Percentiles rank a stretch among this genome's conserved stretches.
phyloP scores from a whole-genome alignment of 2,113 vertebrate genomes.

The Pelvicachromis taeniatus region DNA sequence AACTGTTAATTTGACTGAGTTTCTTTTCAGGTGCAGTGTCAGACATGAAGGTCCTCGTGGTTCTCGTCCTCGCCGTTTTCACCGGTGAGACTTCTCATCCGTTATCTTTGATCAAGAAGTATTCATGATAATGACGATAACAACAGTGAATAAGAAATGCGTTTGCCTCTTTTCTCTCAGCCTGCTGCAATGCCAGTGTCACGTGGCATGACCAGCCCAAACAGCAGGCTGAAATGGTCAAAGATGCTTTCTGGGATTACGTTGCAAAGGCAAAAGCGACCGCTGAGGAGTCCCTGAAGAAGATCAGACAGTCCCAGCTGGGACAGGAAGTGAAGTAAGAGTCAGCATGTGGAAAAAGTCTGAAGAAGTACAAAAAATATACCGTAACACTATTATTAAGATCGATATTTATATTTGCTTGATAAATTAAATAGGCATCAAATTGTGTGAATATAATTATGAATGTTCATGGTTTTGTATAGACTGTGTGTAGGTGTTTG shows the following conservation, averaged over 20 bases:
- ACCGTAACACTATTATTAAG: not conserved
- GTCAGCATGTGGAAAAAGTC: not conserved
- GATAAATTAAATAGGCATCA: too few relatives aligned
- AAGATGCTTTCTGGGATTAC: conserved; percentile 67
- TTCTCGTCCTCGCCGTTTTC: conserved; percentile 42
- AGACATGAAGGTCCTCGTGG: conserved; percentile 59
- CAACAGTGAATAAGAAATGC: not conserved
- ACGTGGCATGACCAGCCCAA: conserved; percentile 27
- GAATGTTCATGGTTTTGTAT: not conserved
- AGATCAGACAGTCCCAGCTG: conserved; percentile 46
- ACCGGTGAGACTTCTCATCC: conserved; percentile 29
- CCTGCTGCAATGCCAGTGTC: conserved; percentile 47
- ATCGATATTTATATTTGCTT: too few relatives aligned
- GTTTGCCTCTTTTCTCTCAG: not conserved
- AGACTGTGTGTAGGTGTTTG: not conserved
- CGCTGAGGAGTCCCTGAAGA: conserved; percentile 42
- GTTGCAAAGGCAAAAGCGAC: conserved; percentile 49
- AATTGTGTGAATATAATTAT: too few relatives aligned
- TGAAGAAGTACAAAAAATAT: not conserved
- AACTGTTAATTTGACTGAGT: not conserved
- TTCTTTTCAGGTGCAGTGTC: not conserved
- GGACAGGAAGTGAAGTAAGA: conserved; percentile 62
- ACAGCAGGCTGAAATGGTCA: conserved; percentile 49
- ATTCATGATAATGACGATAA: not conserved
- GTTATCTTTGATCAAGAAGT: not conserved